Evolutionary conservation across 2,113 vertebrate genomes (phyloP), one percentile per base, ranked within the genome.

Genomic region (Gnathonemus longibarbis): DNA sequence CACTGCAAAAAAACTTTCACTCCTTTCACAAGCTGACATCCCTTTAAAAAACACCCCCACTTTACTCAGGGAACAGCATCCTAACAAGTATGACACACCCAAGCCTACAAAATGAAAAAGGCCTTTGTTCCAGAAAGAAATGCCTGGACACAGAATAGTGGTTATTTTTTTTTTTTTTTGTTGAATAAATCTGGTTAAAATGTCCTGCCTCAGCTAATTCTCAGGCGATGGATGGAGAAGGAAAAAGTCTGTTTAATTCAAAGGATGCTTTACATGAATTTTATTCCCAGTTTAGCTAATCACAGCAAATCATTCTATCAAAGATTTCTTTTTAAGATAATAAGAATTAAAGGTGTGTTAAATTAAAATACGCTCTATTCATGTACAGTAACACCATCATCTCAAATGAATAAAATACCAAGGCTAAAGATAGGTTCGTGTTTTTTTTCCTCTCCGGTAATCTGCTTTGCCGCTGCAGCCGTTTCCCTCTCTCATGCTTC

Each of bases 291-390:
- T 93, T 91, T 93, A 52, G 92, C 93, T 94, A 95, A 96, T 96
- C 94, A 95, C 93, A 93, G 89, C 93, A 93, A 95, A 93, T 93
- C 91, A 94, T 94, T 95, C 94, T 92, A 94, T 94, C 95, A 94
- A 92, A 92, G 93, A 92, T 94, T 94, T 92, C 94, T 87, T 95
- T 95, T 94, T 94, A 94, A 95, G 94, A 95, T 95, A 94, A 95
- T 95, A 95, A 87, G 92, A 95, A 95, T 95, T 93, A 96, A 95
- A 94, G 94, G 91, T 91, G 91, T 91, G 93, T 94, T 94, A 94
- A 93, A 93, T 95, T 95, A 94, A 93, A 94, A 91, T 93, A 91
- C 91, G 92, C 93, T 93, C 91, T 90, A 93, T 94, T 93, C 92
- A 91, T 94, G 94, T 94, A 93, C 94, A 93, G 56, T 92, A 93